Percentiles rank a stretch among this genome's conserved stretches.
These are phyloP conservation scores for Frankliniella intonsa DNA, from an alignment of 2,888 invertebrate genomes.

Conservation along the genomic window DNA sequence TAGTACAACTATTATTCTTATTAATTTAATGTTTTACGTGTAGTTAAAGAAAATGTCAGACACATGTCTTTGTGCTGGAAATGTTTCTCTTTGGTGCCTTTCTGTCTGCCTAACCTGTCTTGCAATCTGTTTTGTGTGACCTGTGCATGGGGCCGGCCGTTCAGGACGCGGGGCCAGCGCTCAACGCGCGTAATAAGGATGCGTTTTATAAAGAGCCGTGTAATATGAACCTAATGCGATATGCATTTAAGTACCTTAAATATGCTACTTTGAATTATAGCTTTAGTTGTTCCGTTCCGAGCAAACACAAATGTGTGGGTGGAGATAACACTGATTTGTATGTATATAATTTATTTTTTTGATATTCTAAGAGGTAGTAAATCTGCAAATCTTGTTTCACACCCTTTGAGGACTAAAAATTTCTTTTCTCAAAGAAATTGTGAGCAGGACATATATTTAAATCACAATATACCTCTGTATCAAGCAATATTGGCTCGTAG, in stretches of 20 bases:
- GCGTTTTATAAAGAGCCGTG: background rate
- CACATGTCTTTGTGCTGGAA: background rate
- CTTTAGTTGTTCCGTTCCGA: background rate
- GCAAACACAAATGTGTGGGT: background rate
- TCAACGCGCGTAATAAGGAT: background rate
- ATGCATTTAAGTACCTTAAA: background rate
- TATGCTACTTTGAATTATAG: background rate
- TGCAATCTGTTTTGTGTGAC: constrained; percentile 12
- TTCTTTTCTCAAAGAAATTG: too few relatives aligned
- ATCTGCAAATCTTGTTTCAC: too few relatives aligned
- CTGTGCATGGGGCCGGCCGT: constrained; percentile 13
- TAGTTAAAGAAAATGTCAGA: background rate
- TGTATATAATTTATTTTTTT: too few relatives aligned
- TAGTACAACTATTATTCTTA: background rate
- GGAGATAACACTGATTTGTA: too few relatives aligned
- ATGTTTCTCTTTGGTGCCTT: background rate
- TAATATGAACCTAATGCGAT: too few relatives aligned
- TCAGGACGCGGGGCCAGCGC: constrained; percentile 17
- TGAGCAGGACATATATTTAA: too few relatives aligned
- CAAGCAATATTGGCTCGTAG: too few relatives aligned
- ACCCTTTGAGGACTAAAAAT: too few relatives aligned
- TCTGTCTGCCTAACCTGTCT: constrained; percentile 10
- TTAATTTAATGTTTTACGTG: background rate
- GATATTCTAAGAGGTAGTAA: too few relatives aligned
- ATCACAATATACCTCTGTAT: too few relatives aligned